Evolutionary conservation across 1,140 invertebrate genomes (phyloP), one percentile per base, ranked within the genome.

Genomic region (Dolichoris vasculosae): DNA sequence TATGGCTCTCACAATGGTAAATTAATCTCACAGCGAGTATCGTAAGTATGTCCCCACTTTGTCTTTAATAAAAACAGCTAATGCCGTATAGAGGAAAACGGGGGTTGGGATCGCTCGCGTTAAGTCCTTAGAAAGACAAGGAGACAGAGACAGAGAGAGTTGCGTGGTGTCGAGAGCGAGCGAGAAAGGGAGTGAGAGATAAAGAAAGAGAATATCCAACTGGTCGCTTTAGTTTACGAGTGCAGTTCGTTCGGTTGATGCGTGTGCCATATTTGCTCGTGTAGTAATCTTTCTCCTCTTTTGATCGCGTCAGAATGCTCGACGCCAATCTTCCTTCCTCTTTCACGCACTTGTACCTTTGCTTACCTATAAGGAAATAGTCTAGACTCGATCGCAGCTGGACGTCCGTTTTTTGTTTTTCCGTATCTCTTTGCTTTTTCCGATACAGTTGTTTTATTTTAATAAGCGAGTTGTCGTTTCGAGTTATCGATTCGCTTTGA

Each of bases 201-300:
- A 51, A 11, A 51, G 32, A 9, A 23, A 43, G 23, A 3, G 69
- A 13, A 32, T 26, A 30, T 30, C 30, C 32, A n/a, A 73, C 48
- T 48, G 69, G 80, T 71, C 67, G 69, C 69, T 75, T 63, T 75
- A 59, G 81, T 83, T 83, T 83, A 83, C 73, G 73, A 83, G 73
- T 40, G 38, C 9, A 48, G 46, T 35, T 75, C 71, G 69, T 71
- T 30, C 26, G 23, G 69, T 63, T 83, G 82, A 83, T 55, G 51
- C 48, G 80, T 30, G 46, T 15, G 48, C 69, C 30, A 23, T 73
- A 73, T 71, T 73, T 82, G 64, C 69, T 15, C 4, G 73, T 76
- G 30, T 78, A 59, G 17, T 32, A 48, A 59, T 78, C 30, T 59
- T 38, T 59, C 38, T 78, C 48, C 51, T 32, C 69, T 75, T 73